These are phyloP conservation scores for Chaetoderma sp. DNA, from an alignment of 2,888 invertebrate species.

Conservation along the genomic window DNA sequence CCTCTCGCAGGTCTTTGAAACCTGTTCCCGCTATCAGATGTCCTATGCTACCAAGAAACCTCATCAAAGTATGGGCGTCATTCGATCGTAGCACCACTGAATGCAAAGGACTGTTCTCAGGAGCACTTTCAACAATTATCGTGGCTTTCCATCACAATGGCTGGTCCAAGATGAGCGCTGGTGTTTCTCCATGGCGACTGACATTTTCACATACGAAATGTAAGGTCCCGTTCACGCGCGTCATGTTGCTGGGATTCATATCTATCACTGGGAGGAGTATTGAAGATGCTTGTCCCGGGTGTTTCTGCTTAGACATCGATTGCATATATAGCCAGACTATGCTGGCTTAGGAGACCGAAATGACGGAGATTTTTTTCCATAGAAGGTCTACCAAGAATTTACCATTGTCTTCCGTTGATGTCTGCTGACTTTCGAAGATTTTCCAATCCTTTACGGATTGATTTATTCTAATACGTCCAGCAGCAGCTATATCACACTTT, in stretches of 20 bases:
- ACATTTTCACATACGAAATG: slow-evolving; percentile 16
- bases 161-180: slow-evolving; percentile 28
- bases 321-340: too few relatives aligned
- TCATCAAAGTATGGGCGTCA: slow-evolving; percentile 15
- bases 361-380: too few relatives aligned
- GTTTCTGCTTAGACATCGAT: too few relatives aligned
- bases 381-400: too few relatives aligned
- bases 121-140: slow-evolving; percentile 8
- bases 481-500: too few relatives aligned
- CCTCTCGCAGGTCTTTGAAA: slow-evolving; percentile 34
- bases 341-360: too few relatives aligned
- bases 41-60: slow-evolving; percentile 43
- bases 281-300: slow-evolving; percentile 19
- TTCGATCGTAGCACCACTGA: background rate
- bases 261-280: slow-evolving; percentile 35
- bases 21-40: slow-evolving; percentile 37
- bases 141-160: slow-evolving; percentile 31
- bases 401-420: too few relatives aligned
- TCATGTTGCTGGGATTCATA: slow-evolving; percentile 29
- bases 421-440: too few relatives aligned
- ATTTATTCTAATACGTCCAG: too few relatives aligned
- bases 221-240: slow-evolving; percentile 20
- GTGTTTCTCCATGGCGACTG: slow-evolving; percentile 11
- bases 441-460: too few relatives aligned
- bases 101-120: background rate